Percentiles rank a stretch among this genome's conserved stretches.
Conservation (phyloP, 1,140 invertebrate species). For the Euschistus heros region DNA sequence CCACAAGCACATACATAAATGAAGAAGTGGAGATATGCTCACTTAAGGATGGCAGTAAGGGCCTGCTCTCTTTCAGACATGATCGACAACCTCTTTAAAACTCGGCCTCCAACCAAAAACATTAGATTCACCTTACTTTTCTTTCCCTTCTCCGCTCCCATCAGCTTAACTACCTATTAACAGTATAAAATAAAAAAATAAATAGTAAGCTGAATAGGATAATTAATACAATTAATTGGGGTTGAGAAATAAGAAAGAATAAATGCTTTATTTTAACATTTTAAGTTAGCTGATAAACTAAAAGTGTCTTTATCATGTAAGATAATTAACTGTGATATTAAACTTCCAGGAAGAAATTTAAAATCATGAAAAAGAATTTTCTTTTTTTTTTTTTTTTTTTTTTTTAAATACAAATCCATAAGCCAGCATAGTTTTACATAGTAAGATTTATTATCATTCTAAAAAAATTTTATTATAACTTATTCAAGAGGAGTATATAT, state of each 20-base stretch:
- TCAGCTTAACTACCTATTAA: constrained; percentile 50
- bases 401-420: no score
- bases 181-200: neutral
- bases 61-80: constrained; percentile 54
- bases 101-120: constrained; percentile 60
- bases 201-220: neutral
- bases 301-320: no score
- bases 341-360: no score
- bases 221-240: neutral
- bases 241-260: neutral
- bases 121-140: constrained; percentile 57
- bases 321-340: no score
- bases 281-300: no score
- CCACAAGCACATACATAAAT: neutral
- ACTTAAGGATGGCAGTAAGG: constrained; percentile 57
- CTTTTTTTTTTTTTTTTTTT: no score
- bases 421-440: no score
- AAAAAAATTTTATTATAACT: no score
- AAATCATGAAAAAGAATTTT: no score
- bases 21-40: constrained; percentile 27
- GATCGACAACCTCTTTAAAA: constrained; percentile 45
- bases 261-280: neutral
- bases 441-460: no score
- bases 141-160: constrained; percentile 58
- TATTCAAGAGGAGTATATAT: no score